phyloP scores from a whole-genome alignment of 2,888 invertebrate genomes.

The Pecten maximus region DNA sequence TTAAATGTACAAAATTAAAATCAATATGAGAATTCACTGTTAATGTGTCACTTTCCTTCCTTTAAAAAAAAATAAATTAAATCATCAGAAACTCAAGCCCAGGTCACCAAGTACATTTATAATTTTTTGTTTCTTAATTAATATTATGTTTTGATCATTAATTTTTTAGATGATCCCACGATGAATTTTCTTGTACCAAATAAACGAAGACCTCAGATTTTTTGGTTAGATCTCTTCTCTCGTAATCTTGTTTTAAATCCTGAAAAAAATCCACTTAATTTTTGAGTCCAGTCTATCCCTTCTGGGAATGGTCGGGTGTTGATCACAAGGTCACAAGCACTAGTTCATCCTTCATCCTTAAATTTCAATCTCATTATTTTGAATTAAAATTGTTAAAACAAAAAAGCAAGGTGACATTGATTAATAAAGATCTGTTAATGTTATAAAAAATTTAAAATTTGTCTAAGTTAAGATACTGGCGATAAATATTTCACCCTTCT shows the following conservation, averaged over 20 bases:
- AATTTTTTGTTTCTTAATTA: background rate
- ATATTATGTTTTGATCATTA: background rate
- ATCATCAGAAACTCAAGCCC: background rate
- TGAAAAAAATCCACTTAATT: constrained; percentile 19
- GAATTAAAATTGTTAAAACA: background rate
- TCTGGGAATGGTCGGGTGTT: background rate
- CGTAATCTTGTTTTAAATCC: background rate
- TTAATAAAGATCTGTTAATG: background rate
- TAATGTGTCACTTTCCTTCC: background rate
- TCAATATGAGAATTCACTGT: background rate
- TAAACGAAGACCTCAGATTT: background rate
- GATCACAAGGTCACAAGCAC: background rate
- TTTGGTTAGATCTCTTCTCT: background rate
- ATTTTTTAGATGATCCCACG: background rate
- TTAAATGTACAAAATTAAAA: too few relatives aligned
- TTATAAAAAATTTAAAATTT: background rate
- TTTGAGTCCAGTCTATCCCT: background rate
- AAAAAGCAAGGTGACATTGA: background rate
- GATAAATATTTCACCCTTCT: background rate
- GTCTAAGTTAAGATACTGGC: background rate
- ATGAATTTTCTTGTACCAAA: constrained; percentile 11
- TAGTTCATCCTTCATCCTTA: background rate
- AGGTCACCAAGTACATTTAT: background rate
- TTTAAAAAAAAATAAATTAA: background rate
- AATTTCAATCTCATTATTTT: background rate